A percentile compares a stretch with the other conserved stretches of the same genome.
phyloP scores from a whole-genome alignment of 1,140 invertebrate species.

The Zaprionus tsacasi region DNA sequence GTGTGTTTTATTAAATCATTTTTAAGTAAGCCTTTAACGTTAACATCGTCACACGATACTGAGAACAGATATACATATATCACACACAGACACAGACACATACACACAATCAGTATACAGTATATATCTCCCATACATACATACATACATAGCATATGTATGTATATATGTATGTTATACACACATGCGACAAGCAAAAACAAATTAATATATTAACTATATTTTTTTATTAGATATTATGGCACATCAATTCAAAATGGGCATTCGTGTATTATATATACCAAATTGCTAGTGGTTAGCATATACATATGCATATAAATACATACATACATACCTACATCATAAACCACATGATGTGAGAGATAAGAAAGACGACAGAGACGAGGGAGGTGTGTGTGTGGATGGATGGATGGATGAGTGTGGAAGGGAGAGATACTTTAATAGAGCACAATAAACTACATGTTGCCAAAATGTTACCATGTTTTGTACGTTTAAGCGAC shows the following conservation, averaged over 20 bases:
- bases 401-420: background rate
- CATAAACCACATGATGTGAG: background rate
- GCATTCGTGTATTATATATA: conserved; percentile 52
- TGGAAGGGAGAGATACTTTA: background rate
- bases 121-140: conserved; percentile 19
- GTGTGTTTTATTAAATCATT: conserved; percentile 39
- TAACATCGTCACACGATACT: conserved; percentile 45
- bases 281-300: conserved; percentile 37
- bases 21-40: conserved; percentile 44
- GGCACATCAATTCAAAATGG: conserved; percentile 27
- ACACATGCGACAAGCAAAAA: conserved; percentile 3
- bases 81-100: conserved; percentile 14
- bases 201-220: conserved; percentile 21
- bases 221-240: conserved; percentile 46
- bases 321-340: background rate
- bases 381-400: background rate
- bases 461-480: conserved; percentile 30
- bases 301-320: conserved; percentile 26
- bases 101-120: conserved; percentile 7
- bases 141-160: conserved; percentile 14
- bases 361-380: background rate
- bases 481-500: background rate
- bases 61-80: conserved; percentile 34
- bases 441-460: conserved; percentile 11
- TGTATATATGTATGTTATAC: conserved; percentile 14